Evolutionary conservation across 2,797 vertebrate species (phyloP).

Genomic region (Siniperca scherzeri): DNA sequence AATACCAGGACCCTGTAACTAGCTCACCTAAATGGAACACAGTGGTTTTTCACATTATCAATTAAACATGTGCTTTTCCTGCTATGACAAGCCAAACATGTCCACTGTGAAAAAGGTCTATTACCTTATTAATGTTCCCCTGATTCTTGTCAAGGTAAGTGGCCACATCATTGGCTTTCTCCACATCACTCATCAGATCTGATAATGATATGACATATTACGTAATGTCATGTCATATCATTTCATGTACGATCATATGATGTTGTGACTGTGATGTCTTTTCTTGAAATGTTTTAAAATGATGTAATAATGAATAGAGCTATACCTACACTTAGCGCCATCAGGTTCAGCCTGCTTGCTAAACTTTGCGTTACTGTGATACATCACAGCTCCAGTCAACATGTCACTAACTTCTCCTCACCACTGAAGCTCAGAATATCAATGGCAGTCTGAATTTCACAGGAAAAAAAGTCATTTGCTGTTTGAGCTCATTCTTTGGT

Average conservation of each 20-base stretch:
- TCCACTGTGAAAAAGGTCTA: neutral
- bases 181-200: slow-evolving; percentile 12
- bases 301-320: neutral
- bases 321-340: slow-evolving; percentile 54
- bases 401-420: slow-evolving; percentile 21
- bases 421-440: slow-evolving; percentile 24
- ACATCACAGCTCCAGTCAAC: slow-evolving; percentile 73
- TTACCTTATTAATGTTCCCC: slow-evolving; percentile 4
- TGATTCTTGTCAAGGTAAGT: slow-evolving; percentile 5
- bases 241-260: neutral
- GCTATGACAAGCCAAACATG: neutral
- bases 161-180: neutral
- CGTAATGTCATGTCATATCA: neutral
- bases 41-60: neutral
- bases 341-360: slow-evolving; percentile 46
- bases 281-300: neutral
- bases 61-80: neutral
- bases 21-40: neutral
- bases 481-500: slow-evolving; percentile 9
- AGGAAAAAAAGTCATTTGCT: slow-evolving; percentile 4
- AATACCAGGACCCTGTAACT: neutral
- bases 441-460: slow-evolving; percentile 33
- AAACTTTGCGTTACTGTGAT: slow-evolving; percentile 59
- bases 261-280: neutral
- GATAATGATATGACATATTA: neutral